phyloP scores from a whole-genome alignment of 1,140 invertebrate species.

The Drosophila erecta region DNA sequence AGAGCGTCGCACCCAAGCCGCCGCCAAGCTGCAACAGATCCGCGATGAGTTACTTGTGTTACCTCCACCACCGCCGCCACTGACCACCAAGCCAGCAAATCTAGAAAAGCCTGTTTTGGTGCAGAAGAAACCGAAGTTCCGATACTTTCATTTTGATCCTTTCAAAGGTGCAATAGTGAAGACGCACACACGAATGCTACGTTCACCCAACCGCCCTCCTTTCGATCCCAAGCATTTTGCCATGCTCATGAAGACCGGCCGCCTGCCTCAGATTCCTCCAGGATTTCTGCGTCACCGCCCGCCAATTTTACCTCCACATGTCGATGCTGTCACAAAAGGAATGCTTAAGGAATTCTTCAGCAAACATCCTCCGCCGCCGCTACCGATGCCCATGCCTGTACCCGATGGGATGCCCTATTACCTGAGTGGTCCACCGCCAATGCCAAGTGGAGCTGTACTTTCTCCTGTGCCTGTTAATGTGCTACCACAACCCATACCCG shows the following conservation, averaged over 20 bases:
- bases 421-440: constrained; percentile 36
- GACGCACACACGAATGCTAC: constrained; percentile 29
- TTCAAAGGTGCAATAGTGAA: constrained; percentile 46
- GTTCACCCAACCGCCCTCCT: constrained; percentile 30
- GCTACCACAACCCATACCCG: constrained; percentile 28
- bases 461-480: constrained; percentile 27
- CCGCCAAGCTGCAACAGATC: constrained; percentile 45
- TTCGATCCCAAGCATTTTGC: constrained; percentile 70
- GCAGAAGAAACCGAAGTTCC: constrained; percentile 61
- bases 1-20: constrained; percentile 30
- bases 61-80: constrained; percentile 56
- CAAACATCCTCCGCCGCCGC: constrained; percentile 62
- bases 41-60: constrained; percentile 53
- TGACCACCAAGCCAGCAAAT: constrained; percentile 41
- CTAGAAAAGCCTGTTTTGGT: constrained; percentile 58
- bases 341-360: constrained; percentile 68
- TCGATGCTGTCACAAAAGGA: constrained; percentile 33
- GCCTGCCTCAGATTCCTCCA: constrained; percentile 42
- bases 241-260: constrained; percentile 66
- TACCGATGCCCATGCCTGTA: constrained; percentile 22
- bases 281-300: constrained; percentile 53
- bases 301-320: constrained; percentile 51
- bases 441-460: constrained; percentile 9
- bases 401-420: constrained; percentile 36
- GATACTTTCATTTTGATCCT: constrained; percentile 61